phyloP scores from a whole-genome alignment of 2,888 invertebrate species.

The Lissocephala sabroskyi region DNA sequence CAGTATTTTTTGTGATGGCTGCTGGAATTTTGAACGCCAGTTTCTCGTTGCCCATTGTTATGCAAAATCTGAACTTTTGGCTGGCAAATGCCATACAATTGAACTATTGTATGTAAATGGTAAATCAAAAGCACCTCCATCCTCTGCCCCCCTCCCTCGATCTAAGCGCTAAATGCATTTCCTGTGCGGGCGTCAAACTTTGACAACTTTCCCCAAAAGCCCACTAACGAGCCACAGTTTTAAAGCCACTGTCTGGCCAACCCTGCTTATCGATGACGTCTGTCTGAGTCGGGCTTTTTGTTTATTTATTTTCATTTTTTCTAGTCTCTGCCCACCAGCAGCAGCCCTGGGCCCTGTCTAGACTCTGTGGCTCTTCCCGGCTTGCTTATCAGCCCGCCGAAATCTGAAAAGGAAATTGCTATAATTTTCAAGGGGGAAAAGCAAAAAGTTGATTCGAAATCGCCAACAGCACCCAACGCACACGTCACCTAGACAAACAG shows the following conservation, averaged over 20 bases:
- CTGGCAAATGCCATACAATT: constrained; percentile 34
- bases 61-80: constrained; percentile 29
- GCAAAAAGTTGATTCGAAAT: background rate
- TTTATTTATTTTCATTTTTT: background rate
- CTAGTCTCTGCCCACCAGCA: constrained; percentile 26
- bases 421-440: constrained; percentile 26
- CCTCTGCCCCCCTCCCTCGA: too few species aligned
- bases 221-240: constrained; percentile 40
- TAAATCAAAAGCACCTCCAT: too few species aligned
- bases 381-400: constrained; percentile 36
- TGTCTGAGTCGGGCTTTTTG: constrained; percentile 22
- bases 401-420: constrained; percentile 55
- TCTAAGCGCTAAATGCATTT: constrained; percentile 13
- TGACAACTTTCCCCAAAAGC: constrained; percentile 5
- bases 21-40: too few species aligned
- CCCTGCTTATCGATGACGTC: constrained; percentile 1
- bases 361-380: constrained; percentile 28
- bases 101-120: constrained; percentile 1
- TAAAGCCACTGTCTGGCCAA: constrained; percentile 25
- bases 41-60: constrained; percentile 30
- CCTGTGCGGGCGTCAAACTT: constrained; percentile 18
- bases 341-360: constrained; percentile 34
- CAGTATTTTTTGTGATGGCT: too few species aligned
- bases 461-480: too few species aligned
- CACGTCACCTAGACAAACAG: constrained; percentile 12